These are phyloP conservation scores for Trematomus bernacchii DNA, from an alignment of 2,797 vertebrate species.

Conservation along the genomic window DNA sequence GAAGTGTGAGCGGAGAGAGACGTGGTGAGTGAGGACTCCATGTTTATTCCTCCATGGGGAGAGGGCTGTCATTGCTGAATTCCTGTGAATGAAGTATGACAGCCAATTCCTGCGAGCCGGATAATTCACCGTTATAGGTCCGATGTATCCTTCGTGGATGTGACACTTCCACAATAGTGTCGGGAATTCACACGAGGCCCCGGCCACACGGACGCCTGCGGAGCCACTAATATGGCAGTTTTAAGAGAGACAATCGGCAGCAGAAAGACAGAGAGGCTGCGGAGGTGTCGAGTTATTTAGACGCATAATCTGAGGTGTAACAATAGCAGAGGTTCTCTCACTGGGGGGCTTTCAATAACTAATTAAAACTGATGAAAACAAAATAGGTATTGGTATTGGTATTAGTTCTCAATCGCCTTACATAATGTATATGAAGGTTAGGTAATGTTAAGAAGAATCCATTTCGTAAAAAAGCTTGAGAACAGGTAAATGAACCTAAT, in stretches of 20 bases:
- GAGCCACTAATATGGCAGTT: slow-evolving; percentile 46
- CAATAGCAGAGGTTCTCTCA: slow-evolving; percentile 45
- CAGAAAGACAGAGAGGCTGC: slow-evolving; percentile 8
- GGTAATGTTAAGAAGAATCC: neutral
- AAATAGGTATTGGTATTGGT: neutral
- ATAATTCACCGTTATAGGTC: slow-evolving; percentile 70
- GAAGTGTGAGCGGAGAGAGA: slow-evolving; percentile 56
- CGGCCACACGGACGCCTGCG: slow-evolving; percentile 11
- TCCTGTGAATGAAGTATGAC: slow-evolving; percentile 82
- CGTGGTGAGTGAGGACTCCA: slow-evolving; percentile 77
- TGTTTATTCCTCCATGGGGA: slow-evolving; percentile 80
- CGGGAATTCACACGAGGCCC: slow-evolving; percentile 54
- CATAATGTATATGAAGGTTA: neutral
- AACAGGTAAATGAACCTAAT: neutral
- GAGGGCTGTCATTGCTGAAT: slow-evolving; percentile 81
- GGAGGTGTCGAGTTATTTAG: slow-evolving; percentile 52
- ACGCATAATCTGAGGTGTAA: slow-evolving; percentile 35
- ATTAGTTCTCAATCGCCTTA: neutral
- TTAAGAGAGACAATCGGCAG: slow-evolving; percentile 26
- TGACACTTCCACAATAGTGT: slow-evolving; percentile 59
- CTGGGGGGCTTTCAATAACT: slow-evolving; percentile 39
- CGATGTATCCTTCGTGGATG: slow-evolving; percentile 49
- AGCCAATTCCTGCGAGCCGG: slow-evolving; percentile 68
- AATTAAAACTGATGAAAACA: slow-evolving; percentile 23
- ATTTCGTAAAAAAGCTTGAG: neutral